Base-by-base conservation (phyloP, 2,797 vertebrate species). In the Mus minutoides region DNA sequence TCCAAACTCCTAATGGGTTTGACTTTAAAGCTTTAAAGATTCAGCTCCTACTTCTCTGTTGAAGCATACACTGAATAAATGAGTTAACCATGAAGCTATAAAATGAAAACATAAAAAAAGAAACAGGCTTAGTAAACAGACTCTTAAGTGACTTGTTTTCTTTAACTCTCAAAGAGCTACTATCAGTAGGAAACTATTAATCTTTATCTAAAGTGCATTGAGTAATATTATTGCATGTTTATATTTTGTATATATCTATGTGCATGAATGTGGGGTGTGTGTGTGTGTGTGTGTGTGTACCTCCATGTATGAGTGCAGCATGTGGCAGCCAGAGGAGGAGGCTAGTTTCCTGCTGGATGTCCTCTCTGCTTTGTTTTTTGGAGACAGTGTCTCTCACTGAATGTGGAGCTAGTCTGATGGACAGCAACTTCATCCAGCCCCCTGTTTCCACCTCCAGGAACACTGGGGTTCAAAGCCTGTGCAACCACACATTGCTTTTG, bases 1-100 rank as follows among this genome's bases (percentile, higher is more conserved):
- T 21, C 56, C 24, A 40, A 60, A 71, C 58, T 7, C 34, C 82
- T 62, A 37, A 67, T 91, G 8, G 5, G 1, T 84, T 22, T 96
- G 69, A 89, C 64, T 93, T 80, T 75, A 78, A 94, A 85, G 9
- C 46, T 90, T 64, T 49, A 6, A 92, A 94, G 4, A 31, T 37
- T 69, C 86, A 97, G 7, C 22, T 69, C 56, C 73, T 3, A 88
- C 1, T 49, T 93, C n/a, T 92, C 19, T 91, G 34, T 2, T 3
- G 24, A 17, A 79, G 67, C 16, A 14, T 43, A 6, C 40, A 77
- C 9, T 46, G 2, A 31, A 85, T 88, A 40, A 90, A 8, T 9
- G 75, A 75, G 34, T 75, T 95, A 92, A 79, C 21, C 62, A 40
- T 52, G 34, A 31, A 46, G 49, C 64, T 79, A 37, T 8, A 87